Evolutionary conservation across 2,797 vertebrate genomes (phyloP).

Genomic region (Knipowitschia caucasica): DNA sequence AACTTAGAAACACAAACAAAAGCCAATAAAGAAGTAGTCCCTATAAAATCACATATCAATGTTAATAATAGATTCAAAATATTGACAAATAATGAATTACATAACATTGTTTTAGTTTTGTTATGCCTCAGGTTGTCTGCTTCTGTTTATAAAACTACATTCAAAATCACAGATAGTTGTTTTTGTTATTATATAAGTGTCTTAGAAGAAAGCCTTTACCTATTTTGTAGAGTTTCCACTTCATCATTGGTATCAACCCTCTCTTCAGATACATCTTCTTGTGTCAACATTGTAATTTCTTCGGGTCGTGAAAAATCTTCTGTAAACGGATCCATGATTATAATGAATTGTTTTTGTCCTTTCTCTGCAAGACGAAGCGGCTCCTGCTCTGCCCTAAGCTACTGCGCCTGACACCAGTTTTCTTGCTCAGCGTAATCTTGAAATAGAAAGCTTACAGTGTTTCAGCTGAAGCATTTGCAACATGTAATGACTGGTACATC

Average conservation of each 20-base stretch:
- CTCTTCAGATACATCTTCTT: constrained; percentile 33
- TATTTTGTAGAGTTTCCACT: constrained; percentile 70
- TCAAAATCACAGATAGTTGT: too few relatives aligned
- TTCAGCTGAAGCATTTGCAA: constrained; percentile 61
- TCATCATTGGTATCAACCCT: constrained; percentile 44
- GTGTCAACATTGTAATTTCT: constrained; percentile 58
- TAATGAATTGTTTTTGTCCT: constrained; percentile 20
- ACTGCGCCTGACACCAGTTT: constrained; percentile 35
- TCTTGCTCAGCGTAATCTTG: constrained; percentile 76
- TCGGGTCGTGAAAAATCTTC: constrained; percentile 45
- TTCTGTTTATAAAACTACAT: too few relatives aligned
- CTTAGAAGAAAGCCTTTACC: constrained; percentile 41
- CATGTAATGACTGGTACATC: constrained; percentile 29
- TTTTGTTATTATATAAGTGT: not conserved
- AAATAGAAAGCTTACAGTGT: constrained; percentile 76
- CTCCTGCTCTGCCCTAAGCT: constrained; percentile 43
- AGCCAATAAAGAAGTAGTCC: not conserved
- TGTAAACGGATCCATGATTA: constrained; percentile 47
- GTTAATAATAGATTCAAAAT: not conserved
- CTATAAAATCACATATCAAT: not conserved
- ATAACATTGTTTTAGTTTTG: too few relatives aligned
- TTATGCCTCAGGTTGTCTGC: too few relatives aligned
- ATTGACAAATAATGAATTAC: not conserved
- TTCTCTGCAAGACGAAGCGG: constrained; percentile 25
- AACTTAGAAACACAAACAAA: constrained; percentile 65